These are phyloP conservation scores for Napeogenes inachia DNA, from an alignment of 2,888 invertebrate genomes.

Conservation along the genomic window DNA sequence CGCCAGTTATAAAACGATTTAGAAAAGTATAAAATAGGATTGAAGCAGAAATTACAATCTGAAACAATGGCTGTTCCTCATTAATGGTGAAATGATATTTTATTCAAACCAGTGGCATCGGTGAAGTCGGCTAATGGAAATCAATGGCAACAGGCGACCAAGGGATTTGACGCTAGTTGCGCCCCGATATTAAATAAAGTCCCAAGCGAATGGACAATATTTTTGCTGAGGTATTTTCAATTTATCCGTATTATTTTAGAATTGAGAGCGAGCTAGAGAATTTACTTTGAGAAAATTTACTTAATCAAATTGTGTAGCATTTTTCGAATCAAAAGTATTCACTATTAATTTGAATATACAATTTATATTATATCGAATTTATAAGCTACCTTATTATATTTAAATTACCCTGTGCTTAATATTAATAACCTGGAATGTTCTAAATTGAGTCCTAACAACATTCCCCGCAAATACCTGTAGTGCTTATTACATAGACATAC, in stretches of 20 bases:
- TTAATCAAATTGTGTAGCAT: too few species aligned
- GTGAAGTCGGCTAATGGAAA: slow-evolving; percentile 19
- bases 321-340: too few species aligned
- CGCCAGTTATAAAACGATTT: not conserved
- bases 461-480: slow-evolving; percentile 15
- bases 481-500: slow-evolving; percentile 12
- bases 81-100: slow-evolving; percentile 13
- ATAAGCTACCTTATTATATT: not conserved
- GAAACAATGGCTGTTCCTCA: slow-evolving; percentile 2
- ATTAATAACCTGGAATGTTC: slow-evolving; percentile 12
- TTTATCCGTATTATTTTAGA: not conserved
- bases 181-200: slow-evolving; percentile 19
- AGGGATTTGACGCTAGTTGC: slow-evolving; percentile 20
- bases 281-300: too few species aligned
- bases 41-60: not conserved
- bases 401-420: not conserved
- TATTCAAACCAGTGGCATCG: not conserved
- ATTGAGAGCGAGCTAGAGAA: too few species aligned
- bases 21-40: slow-evolving; percentile 1
- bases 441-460: slow-evolving; percentile 18
- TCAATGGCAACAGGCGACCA: slow-evolving; percentile 21
- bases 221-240: slow-evolving; percentile 13
- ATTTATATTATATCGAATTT: not conserved
- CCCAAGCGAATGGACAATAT: slow-evolving; percentile 12
- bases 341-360: too few species aligned